Evolutionary conservation across 2,888 invertebrate genomes (phyloP), one percentile per base, ranked within the genome.

Genomic region (Trimorus sp.): DNA sequence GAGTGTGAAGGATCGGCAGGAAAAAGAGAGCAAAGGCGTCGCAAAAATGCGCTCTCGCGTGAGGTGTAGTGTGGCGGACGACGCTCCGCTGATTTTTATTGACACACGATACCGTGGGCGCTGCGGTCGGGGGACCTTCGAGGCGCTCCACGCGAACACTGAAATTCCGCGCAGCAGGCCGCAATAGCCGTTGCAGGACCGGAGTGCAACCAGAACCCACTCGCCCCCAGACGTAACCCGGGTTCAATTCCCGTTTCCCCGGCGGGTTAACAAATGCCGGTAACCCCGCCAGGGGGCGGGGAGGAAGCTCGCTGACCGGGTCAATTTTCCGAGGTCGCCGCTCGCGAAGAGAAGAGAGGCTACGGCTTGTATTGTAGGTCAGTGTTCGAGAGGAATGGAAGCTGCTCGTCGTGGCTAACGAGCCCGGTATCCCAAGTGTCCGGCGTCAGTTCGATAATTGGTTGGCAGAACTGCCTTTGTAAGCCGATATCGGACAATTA

Each of bases 71-170:
- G 77, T 73, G 65, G 40, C 40, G 9, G 40, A 40, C 74, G 83
- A 85, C 79, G 86, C 84, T 84, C 74, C 83, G 85, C 79, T 86
- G 86, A 88, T 87, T 87, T 86, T 87, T 87, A 88, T 87, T 87
- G 85, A 85, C 84, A 85, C 83, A 84, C 86, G 86, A 87, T 86
- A 85, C 85, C 83, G 85, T 12, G 45, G 62, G 66, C 63, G 56
- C 56, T 74, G 69, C 63, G 79, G 80, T 82, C 75, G 73, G 79
- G 83, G 76, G 42, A 48, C 51, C 77, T 75, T 81, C 59, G 59
- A 60, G 84, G 86, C 85, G 83, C 26, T 4, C 83, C 56, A 45
- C 59, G 65, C 68, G 56, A 65, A 79, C 36, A 45, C 73, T 73
- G 73, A 83, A 81, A 82, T 81, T 84, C 75, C 82, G 63, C 77